Conservation (phyloP, 2,888 invertebrate species). For the Torymus texanus region DNA sequence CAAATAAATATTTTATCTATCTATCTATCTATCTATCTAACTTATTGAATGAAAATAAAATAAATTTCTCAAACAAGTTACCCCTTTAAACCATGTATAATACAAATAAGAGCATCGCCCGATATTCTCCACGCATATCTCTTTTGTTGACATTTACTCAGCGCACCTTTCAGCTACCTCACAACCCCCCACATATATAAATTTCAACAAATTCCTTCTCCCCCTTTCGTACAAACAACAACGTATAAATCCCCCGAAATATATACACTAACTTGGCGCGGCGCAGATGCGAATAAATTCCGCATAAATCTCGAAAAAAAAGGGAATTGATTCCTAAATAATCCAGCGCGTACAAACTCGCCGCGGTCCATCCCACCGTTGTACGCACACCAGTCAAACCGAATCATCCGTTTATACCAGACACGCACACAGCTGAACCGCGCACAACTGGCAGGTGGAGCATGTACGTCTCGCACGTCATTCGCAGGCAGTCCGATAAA, state of each 20-base stretch:
- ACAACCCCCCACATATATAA: neutral
- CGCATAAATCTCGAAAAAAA: constrained; percentile 39
- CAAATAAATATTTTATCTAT: too few relatives aligned
- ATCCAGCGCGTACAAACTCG: neutral
- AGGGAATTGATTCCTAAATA: constrained; percentile 43
- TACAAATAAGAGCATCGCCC: too few relatives aligned
- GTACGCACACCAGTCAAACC: too few relatives aligned
- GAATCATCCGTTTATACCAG: neutral
- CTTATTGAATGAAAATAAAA: too few relatives aligned
- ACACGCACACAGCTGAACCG: neutral
- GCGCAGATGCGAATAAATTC: constrained; percentile 39
- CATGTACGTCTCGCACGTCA: constrained; percentile 4
- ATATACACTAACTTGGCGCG: too few relatives aligned
- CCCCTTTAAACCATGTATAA: too few relatives aligned
- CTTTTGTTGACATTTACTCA: constrained; percentile 4
- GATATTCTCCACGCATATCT: neutral
- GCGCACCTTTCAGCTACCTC: neutral
- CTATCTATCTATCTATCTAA: too few relatives aligned
- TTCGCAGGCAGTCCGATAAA: neutral
- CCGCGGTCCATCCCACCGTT: neutral
- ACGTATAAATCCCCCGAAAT: constrained; percentile 31
- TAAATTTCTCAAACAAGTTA: too few relatives aligned
- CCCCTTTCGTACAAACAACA: neutral
- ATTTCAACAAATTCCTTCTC: constrained; percentile 10
- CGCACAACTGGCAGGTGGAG: constrained; percentile 26